phyloP scores from a whole-genome alignment of 2,888 invertebrate genomes.

The Leucoptera coffeella region DNA sequence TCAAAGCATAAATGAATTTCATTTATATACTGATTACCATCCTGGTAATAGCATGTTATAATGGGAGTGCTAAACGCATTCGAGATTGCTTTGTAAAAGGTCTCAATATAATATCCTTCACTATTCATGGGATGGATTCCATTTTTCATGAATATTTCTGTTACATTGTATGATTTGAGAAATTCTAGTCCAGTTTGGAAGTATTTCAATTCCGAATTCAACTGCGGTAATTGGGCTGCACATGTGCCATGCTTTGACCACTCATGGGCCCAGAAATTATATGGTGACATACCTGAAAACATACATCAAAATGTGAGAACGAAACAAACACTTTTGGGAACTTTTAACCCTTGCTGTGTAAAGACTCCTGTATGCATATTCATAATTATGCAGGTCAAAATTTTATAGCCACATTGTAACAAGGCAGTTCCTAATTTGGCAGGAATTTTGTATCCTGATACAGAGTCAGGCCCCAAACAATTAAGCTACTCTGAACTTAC shows the following conservation, averaged over 20 bases:
- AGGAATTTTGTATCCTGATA: no score
- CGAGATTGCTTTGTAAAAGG: slow-evolving; percentile 30
- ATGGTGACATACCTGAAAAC: slow-evolving; percentile 21
- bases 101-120: slow-evolving; percentile 12
- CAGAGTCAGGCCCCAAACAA: no score
- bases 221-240: slow-evolving; percentile 46
- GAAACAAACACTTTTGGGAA: neutral
- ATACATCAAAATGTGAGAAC: no score
- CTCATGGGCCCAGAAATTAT: slow-evolving; percentile 72
- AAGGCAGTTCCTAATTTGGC: no score
- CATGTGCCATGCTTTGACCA: slow-evolving; percentile 83
- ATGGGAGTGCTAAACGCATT: slow-evolving; percentile 50
- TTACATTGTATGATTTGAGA: slow-evolving; percentile 56
- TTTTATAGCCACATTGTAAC: no score
- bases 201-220: slow-evolving; percentile 62
- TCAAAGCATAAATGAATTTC: slow-evolving; percentile 73
- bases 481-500: no score
- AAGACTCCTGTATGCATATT: no score
- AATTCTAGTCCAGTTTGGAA: slow-evolving; percentile 60
- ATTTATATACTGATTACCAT: slow-evolving; percentile 53
- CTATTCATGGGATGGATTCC: slow-evolving; percentile 42
- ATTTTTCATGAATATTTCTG: slow-evolving; percentile 45
- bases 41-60: slow-evolving; percentile 59
- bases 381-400: no score
- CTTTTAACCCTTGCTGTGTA: neutral